A percentile compares a stretch with the other conserved stretches of the same genome.
These are phyloP conservation scores for Abrostola tripartita DNA, from an alignment of 2,888 invertebrate species.

Conservation along the genomic window DNA sequence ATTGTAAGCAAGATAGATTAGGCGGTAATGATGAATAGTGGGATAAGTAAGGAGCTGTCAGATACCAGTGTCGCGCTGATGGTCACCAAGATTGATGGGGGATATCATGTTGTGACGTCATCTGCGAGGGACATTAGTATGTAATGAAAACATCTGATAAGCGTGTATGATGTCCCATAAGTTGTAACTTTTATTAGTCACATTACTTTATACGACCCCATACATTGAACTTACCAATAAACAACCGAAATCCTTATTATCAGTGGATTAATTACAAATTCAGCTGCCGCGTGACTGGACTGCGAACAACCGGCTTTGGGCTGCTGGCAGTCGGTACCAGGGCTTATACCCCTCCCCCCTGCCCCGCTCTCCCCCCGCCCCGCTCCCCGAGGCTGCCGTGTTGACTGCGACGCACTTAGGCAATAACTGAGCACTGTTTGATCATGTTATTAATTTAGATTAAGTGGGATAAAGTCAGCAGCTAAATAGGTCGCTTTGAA, in stretches of 20 bases:
- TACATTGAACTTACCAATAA: slow-evolving; percentile 5
- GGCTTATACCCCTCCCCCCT: slow-evolving; percentile 12
- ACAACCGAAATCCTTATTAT: slow-evolving; percentile 29
- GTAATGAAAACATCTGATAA: neutral
- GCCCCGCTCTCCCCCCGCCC: slow-evolving; percentile 2
- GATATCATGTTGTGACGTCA: slow-evolving; percentile 8
- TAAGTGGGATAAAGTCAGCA: slow-evolving; percentile 6
- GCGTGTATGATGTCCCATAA: too few species aligned
- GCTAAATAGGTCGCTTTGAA: neutral
- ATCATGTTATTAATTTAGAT: slow-evolving; percentile 40
- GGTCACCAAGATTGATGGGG: slow-evolving; percentile 30
- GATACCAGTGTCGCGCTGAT: slow-evolving; percentile 10
- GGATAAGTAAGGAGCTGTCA: slow-evolving; percentile 8
- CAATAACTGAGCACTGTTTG: slow-evolving; percentile 26
- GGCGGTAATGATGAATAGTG: slow-evolving; percentile 26
- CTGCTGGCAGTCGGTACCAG: neutral
- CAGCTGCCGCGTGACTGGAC: slow-evolving; percentile 58
- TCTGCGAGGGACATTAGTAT: slow-evolving; percentile 4
- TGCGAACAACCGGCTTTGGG: slow-evolving; percentile 54
- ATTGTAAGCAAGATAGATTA: neutral
- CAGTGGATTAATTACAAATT: slow-evolving; percentile 66
- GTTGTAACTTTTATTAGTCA: neutral
- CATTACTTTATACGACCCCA: neutral
- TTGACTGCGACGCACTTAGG: slow-evolving; percentile 30
- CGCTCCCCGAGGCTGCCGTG: slow-evolving; percentile 30